Base-by-base conservation (phyloP, 2,797 vertebrate genomes). In the Pitangus sulphuratus region DNA sequence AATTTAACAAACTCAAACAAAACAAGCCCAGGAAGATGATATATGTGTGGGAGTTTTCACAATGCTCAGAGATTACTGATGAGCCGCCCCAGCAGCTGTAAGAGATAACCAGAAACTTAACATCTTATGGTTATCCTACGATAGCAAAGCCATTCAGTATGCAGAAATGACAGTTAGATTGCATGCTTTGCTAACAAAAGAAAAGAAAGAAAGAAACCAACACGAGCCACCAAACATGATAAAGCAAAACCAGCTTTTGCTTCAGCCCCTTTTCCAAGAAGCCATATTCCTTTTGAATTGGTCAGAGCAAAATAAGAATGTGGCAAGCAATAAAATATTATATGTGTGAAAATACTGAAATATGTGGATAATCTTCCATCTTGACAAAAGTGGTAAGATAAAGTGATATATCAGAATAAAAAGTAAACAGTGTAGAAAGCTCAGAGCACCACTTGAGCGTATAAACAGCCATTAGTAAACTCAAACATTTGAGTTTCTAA, bases 401-500 rank as follows among this genome's bases (percentile, higher is more conserved):
- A 92, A 75, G 30, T 17, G 44, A 84, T 65, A 30, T 22, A 75
- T 31, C 47, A 81, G 65, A 92, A 88, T 58, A 78, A 88, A 88
- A 90, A 22, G n/a, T 51, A 66, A 92, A 65, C 6, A 5, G 31
- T 12, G 19, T 19, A 89, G 30, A 83, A 89, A 84, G 39, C n/a
- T 82, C 58, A 89, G 84, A 77, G 68, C 35, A 96, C 47, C 28
- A 58, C 47, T 65, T 31, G 47, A 58, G 47, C 22, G 5, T 65
- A 60, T 37, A 83, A 94, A 78, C 21, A 84, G 66, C 18, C 35
- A 82, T 61, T 58, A 70, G 62, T 33, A 91, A 76, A 87, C 25
- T 57, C 82, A 91, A 95, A 95, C 58, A 72, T 61, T 44, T 85
- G 31, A 68, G 66, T 90, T 53, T 78, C 81, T 66, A 75, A 77